Evolutionary conservation across 2,113 vertebrate genomes (phyloP), one percentile per base, ranked within the genome.

Genomic region (Gobiocypris rarus): DNA sequence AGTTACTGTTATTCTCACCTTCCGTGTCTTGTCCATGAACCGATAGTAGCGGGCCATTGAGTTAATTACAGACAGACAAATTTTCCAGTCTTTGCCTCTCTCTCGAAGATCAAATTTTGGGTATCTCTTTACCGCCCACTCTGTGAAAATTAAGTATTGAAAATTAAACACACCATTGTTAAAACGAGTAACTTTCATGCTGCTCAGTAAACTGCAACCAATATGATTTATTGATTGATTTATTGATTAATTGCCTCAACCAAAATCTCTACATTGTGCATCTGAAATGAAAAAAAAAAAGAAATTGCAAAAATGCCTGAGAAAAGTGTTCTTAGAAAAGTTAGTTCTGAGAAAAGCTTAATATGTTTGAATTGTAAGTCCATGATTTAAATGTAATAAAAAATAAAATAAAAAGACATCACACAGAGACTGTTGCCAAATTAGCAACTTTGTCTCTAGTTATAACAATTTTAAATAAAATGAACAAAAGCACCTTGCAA

Each of bases 71-170:
- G 92, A 91, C 82, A 94, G 70, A 82, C 94, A 95, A 0, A 84
- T 86, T 89, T 91, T 94, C 95, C 95, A 96, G 86, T 94, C 93
- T 90, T 90, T 95, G 86, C 95, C 94, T 87, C 50, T 61, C 90
- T 95, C 94, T 0, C 84, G 84, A 86, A 96, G 91, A 88, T 96
- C 94, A 86, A 84, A 93, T 31, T 81, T 86, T 14, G 94, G 92
- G 74, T 95, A 96, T 73, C 56, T 34, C 80, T 73, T 48, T 83
- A 83, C 87, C 74, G 95, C 92, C 91, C 93, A 95, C 79, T 96
- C 95, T 96, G 84, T 50, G 70, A 34, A 78, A 28, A 74, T 24
- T n/a, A n/a, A n/a, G n/a, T n/a, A n/a, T n/a, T n/a, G n/a, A n/a
- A n/a, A n/a, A n/a, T n/a, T n/a, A n/a, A n/a, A 8, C 54, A 56